A percentile compares a stretch with the other conserved stretches of the same genome.
phyloP scores from a whole-genome alignment of 2,888 invertebrate species.

The Plebejus melissa region DNA sequence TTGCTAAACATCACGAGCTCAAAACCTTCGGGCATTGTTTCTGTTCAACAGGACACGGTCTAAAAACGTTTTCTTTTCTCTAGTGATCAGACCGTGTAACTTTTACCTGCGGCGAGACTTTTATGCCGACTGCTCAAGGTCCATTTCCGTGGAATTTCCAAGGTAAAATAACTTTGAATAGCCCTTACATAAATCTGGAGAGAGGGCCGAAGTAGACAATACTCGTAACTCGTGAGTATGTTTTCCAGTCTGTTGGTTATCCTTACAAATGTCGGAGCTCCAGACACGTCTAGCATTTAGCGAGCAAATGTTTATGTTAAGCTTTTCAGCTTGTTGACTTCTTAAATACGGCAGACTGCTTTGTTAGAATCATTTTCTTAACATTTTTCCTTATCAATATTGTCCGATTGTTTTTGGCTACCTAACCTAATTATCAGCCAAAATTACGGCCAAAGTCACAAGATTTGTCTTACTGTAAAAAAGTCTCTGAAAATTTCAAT shows the following conservation, averaged over 20 bases:
- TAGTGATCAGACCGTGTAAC: background rate
- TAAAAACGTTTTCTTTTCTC: background rate
- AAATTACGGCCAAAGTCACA: no score
- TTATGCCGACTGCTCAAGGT: background rate
- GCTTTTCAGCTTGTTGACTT: constrained; percentile 1
- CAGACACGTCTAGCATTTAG: background rate
- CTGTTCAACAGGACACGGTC: background rate
- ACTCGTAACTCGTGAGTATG: constrained; percentile 14
- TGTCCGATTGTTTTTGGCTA: background rate
- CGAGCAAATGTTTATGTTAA: constrained; percentile 2
- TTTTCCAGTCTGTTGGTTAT: constrained; percentile 23
- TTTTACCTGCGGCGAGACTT: background rate
- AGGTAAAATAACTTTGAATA: background rate
- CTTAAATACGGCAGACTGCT: background rate
- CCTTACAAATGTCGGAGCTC: background rate
- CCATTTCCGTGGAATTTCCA: background rate
- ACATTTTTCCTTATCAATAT: background rate
- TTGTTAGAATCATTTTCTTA: background rate
- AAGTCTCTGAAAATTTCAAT: no score
- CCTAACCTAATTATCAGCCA: background rate
- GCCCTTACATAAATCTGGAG: background rate
- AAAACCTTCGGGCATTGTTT: background rate
- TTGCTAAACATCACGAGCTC: background rate
- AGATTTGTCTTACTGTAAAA: no score
- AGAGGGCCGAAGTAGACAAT: constrained; percentile 3